These are phyloP conservation scores for Chloroceryle aenea DNA, from an alignment of 2,113 vertebrate species.

Conservation along the genomic window DNA sequence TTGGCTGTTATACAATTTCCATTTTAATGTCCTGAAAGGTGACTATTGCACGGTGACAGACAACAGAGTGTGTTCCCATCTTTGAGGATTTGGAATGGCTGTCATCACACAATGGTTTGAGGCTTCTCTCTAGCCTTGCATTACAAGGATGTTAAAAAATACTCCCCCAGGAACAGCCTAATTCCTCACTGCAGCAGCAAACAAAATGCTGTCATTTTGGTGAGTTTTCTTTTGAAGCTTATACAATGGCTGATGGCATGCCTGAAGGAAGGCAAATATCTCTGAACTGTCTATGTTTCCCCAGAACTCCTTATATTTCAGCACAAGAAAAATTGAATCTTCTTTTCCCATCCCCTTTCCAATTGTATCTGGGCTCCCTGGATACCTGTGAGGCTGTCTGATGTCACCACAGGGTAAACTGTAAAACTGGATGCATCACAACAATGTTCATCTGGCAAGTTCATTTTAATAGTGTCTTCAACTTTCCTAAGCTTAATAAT, in stretches of 20 bases:
- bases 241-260: constrained; percentile 8
- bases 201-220: constrained; percentile 30
- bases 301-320: constrained; percentile 6
- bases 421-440: neutral
- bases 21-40: neutral
- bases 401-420: neutral
- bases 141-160: neutral
- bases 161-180: neutral
- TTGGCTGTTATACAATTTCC: neutral
- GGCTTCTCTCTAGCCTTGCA: neutral
- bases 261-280: constrained; percentile 50
- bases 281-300: neutral
- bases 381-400: neutral
- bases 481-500: neutral
- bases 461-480: neutral
- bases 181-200: neutral
- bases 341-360: neutral
- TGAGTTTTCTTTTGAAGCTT: constrained; percentile 36
- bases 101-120: neutral
- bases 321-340: neutral
- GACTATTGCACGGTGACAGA: neutral
- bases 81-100: neutral
- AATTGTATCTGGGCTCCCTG: neutral
- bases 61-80: neutral
- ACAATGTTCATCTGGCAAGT: constrained; percentile 1